These are phyloP conservation scores for Gasteruption jaculator DNA, from an alignment of 2,888 invertebrate species.

Conservation along the genomic window DNA sequence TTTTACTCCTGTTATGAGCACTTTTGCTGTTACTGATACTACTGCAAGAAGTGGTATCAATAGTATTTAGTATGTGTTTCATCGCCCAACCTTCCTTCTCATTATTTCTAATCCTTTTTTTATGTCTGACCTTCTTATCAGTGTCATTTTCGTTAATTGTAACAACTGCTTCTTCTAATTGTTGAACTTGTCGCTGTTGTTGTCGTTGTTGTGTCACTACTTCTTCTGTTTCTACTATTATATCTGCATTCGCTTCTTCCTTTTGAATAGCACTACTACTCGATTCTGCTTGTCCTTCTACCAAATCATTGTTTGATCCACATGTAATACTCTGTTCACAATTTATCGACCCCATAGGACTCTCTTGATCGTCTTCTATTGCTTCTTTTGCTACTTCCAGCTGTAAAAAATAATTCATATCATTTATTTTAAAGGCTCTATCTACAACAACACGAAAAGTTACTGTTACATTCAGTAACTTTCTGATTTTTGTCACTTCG, in stretches of 20 bases:
- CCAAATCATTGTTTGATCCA: too few species aligned
- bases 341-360: neutral
- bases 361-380: conserved; percentile 21
- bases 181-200: conserved; percentile 18
- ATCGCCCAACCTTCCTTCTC: conserved; percentile 33
- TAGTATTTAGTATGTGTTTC: too few species aligned
- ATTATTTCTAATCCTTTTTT: conserved; percentile 20
- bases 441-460: too few species aligned
- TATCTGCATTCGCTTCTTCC: conserved; percentile 5
- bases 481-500: too few species aligned
- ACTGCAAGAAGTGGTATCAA: too few species aligned
- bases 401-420: too few species aligned
- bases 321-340: neutral
- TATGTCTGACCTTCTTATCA: conserved; percentile 44
- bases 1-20: too few species aligned
- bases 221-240: conserved; percentile 11
- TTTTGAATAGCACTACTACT: neutral
- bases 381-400: conserved; percentile 28
- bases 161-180: conserved; percentile 25
- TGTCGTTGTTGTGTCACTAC: conserved; percentile 20
- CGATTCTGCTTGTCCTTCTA: conserved; percentile 14
- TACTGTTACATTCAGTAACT: too few species aligned
- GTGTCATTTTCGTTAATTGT: conserved; percentile 27
- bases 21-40: too few species aligned
- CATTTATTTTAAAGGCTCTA: too few species aligned